phyloP scores from a whole-genome alignment of 1,140 invertebrate genomes.

The Lerema accius region DNA sequence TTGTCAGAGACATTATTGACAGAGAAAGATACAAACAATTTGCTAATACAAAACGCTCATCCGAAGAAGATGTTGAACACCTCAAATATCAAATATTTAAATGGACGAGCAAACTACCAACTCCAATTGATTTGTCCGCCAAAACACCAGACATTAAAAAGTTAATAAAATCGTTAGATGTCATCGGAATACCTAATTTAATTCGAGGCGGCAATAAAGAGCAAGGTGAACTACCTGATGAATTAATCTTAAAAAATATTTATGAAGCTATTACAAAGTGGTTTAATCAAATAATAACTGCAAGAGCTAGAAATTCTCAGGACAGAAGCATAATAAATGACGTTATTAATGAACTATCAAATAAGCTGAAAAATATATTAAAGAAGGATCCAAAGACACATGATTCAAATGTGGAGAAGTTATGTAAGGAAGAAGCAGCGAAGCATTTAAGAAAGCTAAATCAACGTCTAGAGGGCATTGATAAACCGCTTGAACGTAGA shows the following conservation, averaged over 20 bases:
- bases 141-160: slow-evolving; percentile 24
- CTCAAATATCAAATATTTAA: slow-evolving; percentile 55
- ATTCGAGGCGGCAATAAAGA: no score
- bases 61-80: slow-evolving; percentile 46
- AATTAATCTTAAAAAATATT: slow-evolving; percentile 19
- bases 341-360: slow-evolving; percentile 4
- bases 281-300: slow-evolving; percentile 5
- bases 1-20: slow-evolving; percentile 43
- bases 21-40: slow-evolving; percentile 46
- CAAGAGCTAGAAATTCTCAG: neutral
- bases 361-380: slow-evolving; percentile 22
- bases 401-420: neutral
- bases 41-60: slow-evolving; percentile 29
- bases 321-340: neutral
- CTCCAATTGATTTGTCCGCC: slow-evolving; percentile 26
- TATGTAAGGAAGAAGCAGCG: slow-evolving; percentile 13
- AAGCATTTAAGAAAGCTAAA: slow-evolving; percentile 8
- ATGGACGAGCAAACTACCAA: slow-evolving; percentile 39
- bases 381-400: neutral
- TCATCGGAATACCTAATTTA: neutral
- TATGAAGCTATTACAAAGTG: slow-evolving; percentile 6
- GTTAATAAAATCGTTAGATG: slow-evolving; percentile 10
- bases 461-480: neutral
- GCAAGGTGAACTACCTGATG: no score
- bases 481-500: neutral